Evolutionary conservation across 2,113 vertebrate genomes (phyloP).

Genomic region (Gracilinanus agilis): DNA sequence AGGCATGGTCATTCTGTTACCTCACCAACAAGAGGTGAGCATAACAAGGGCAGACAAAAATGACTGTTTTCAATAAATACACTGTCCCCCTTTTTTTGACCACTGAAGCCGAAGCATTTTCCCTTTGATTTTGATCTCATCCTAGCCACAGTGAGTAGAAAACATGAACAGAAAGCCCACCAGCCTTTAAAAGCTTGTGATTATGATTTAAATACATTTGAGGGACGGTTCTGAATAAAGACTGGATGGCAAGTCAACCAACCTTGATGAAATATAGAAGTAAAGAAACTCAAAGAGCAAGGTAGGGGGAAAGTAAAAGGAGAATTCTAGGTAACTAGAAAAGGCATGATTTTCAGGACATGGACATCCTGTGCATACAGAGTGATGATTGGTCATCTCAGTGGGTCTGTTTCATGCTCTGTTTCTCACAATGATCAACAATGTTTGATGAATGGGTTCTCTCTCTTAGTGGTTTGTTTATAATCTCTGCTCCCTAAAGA

Average conservation of each 20-base stretch:
- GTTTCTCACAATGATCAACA: neutral
- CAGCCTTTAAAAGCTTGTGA: slow-evolving; percentile 3
- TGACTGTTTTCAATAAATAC: neutral
- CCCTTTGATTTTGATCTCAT: neutral
- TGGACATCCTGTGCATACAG: neutral
- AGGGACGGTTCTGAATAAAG: neutral
- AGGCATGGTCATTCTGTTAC: neutral
- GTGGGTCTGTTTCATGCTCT: neutral
- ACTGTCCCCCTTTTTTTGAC: neutral
- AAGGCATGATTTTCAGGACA: neutral
- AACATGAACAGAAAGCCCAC: slow-evolving; percentile 21
- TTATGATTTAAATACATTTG: neutral
- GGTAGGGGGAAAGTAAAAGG: neutral
- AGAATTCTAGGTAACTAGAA: neutral
- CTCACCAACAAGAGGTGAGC: neutral
- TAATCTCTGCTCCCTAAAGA: neutral
- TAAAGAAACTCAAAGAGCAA: neutral
- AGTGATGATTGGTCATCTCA: neutral
- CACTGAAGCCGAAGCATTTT: neutral
- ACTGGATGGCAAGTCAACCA: neutral
- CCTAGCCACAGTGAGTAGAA: slow-evolving; percentile 17
- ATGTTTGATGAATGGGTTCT: neutral
- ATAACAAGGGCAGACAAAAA: neutral
- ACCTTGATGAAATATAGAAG: neutral
- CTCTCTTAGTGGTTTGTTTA: neutral